Base-by-base conservation (phyloP, 1,140 invertebrate species). In the Magallana angulata region DNA sequence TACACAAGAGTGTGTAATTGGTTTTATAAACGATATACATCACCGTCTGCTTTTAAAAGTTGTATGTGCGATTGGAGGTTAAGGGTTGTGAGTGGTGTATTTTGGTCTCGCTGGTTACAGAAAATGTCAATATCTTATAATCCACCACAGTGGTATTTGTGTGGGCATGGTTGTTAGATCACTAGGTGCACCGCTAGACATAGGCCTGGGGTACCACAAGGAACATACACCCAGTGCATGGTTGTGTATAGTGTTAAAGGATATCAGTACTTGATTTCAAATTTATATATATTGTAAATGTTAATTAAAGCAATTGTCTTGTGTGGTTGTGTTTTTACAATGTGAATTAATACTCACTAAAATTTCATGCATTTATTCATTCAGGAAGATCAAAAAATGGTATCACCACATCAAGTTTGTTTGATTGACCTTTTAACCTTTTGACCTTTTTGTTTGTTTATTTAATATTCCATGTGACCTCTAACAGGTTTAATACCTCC, bases 401-500 rank as follows among this genome's bases (percentile, higher is more conserved):
- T 76, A 30, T 76, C 68, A 30, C 24, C 36, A 4, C 36, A 48
- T 48, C 36, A 16, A 16, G 24, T 12, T 76, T 76, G n/a, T 12
- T 16, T 76, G 11, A 11, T 71, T 71, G 68, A 76, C 68, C 68
- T 76, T 36, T 48, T 76, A 8, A 76, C 68, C 24, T 76, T 71
- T 76, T 76, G 68, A 76, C 68, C 68, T 76, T 76, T 24, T 24
- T 76, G 6, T 30, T 76, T 76, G 36, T 48, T 48, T 48, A 48
- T 18, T 76, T 76, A 30, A 76, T 62, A 62, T 76, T 76, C 68
- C 68, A 76, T 76, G 24, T 76, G 68, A 76, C 68, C 68, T 76
- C 68, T 82, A 82, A 82, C 85, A 86, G 85, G 85, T 86, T 8
- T 86, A 6, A 86, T 86, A 76, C 85, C 68, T 30, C 85, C 62